Conservation (phyloP, 1,140 invertebrate genomes). For the Dreissena rostriformis region DNA sequence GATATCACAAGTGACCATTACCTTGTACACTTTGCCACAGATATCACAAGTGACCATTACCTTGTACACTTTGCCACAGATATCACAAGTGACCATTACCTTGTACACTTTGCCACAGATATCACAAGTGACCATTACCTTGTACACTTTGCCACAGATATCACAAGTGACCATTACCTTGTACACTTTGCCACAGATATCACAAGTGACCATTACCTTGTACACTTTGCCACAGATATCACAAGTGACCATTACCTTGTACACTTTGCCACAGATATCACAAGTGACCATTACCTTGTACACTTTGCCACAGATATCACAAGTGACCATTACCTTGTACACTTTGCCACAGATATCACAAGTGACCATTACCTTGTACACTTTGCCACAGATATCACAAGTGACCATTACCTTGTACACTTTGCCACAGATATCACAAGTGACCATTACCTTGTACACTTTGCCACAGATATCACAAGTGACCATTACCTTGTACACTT, state of each 20-base stretch:
- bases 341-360: neutral
- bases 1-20: neutral
- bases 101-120: neutral
- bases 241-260: neutral
- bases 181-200: neutral
- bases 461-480: neutral
- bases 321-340: too few relatives aligned
- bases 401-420: neutral
- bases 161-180: neutral
- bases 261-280: neutral
- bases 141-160: neutral
- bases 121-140: neutral
- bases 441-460: neutral
- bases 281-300: slow-evolving; percentile 76
- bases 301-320: slow-evolving; percentile 80
- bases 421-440: neutral
- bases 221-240: neutral
- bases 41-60: neutral
- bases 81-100: too few relatives aligned
- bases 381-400: neutral
- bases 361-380: neutral
- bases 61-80: neutral
- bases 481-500: neutral
- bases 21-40: neutral
- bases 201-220: neutral